Evolutionary conservation across 2,888 invertebrate genomes (phyloP).

Genomic region (Sipha maydis): DNA sequence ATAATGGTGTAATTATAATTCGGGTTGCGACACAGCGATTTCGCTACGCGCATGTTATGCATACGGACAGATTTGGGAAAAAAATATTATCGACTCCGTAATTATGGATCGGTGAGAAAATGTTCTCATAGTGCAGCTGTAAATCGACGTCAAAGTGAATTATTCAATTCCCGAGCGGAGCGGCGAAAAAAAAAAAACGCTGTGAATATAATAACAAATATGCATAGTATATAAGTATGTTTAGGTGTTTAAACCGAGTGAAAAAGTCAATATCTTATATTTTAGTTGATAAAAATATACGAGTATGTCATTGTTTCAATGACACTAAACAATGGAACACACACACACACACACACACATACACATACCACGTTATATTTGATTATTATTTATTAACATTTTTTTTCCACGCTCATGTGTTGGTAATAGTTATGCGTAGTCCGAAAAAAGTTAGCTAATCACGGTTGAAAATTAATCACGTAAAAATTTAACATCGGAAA

Average conservation of each 20-base stretch:
- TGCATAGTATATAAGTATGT: background rate
- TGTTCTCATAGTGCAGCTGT: background rate
- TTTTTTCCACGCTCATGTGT: background rate
- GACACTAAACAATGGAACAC: background rate
- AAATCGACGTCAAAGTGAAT: background rate
- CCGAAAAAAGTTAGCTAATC: background rate
- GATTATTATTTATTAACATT: background rate
- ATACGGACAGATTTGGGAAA: background rate
- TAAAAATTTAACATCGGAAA: background rate
- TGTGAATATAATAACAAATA: background rate
- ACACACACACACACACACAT: background rate
- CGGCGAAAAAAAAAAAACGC: background rate
- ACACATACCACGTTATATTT: background rate
- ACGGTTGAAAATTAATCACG: background rate
- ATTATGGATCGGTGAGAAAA: background rate
- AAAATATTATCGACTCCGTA: background rate
- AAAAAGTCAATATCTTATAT: background rate
- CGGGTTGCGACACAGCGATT: background rate
- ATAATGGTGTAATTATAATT: background rate
- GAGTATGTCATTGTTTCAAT: conserved; percentile 17
- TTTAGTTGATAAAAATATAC: background rate
- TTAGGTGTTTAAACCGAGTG: background rate
- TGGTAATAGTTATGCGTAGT: conserved; percentile 13
- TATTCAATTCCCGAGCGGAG: background rate
- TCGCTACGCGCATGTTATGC: background rate